A percentile compares a stretch with the other conserved stretches of the same genome.
Conservation (phyloP, 2,888 invertebrate species). For the Mythimna ferrago region DNA sequence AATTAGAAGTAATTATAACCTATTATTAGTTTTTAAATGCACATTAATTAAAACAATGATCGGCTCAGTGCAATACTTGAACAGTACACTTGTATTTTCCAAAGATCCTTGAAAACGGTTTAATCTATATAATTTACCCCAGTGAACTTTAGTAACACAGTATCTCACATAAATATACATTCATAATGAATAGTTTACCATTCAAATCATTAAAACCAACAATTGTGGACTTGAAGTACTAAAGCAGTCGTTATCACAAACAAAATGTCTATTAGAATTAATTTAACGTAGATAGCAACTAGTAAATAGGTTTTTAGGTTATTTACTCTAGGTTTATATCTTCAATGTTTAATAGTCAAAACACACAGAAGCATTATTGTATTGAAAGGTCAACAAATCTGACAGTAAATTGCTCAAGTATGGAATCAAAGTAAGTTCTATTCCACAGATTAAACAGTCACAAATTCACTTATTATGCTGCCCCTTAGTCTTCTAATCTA, state of each 20-base stretch:
- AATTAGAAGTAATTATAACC: neutral
- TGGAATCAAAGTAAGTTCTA: slow-evolving; percentile 4
- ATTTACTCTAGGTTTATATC: slow-evolving; percentile 42
- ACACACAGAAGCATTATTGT: neutral
- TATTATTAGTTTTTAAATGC: slow-evolving; percentile 1
- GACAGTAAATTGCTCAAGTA: neutral
- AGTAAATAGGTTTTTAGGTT: slow-evolving; percentile 72
- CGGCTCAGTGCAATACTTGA: neutral
- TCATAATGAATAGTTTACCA: slow-evolving; percentile 40
- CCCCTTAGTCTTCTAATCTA: too few species aligned
- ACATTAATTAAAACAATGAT: neutral
- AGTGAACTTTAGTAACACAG: slow-evolving; percentile 42
- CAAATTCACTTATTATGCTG: neutral
- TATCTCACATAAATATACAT: slow-evolving; percentile 38
- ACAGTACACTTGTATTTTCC: slow-evolving; percentile 19
- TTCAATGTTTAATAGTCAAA: neutral
- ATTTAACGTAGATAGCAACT: slow-evolving; percentile 61
- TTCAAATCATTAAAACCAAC: slow-evolving; percentile 43
- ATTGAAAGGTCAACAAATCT: neutral
- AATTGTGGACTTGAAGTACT: slow-evolving; percentile 35
- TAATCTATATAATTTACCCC: slow-evolving; percentile 42
- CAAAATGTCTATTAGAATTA: slow-evolving; percentile 57
- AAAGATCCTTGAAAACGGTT: slow-evolving; percentile 43
- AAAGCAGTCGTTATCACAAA: slow-evolving; percentile 56
- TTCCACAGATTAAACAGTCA: neutral